Evolutionary conservation across 2,797 vertebrate species (phyloP).

Genomic region (Sternarchorhynchus goeldii): DNA sequence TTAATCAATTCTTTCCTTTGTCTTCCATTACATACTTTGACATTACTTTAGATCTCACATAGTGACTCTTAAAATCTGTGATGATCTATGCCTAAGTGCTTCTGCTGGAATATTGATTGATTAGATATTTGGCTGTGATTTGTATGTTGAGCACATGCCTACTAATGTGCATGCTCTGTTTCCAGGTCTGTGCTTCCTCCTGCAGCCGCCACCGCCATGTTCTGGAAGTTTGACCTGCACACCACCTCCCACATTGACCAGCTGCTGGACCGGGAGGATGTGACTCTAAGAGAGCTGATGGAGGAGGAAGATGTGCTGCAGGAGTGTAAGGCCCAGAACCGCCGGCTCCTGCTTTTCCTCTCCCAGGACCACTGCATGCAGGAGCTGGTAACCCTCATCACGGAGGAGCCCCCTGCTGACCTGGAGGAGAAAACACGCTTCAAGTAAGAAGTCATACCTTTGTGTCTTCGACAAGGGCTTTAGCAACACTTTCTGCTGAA

Average conservation of each 20-base stretch:
- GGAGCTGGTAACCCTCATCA: slow-evolving; percentile 92
- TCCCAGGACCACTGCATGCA: slow-evolving; percentile 93
- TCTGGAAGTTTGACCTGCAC: slow-evolving; percentile 99
- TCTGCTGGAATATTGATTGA: background rate
- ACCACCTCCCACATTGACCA: slow-evolving; percentile 97
- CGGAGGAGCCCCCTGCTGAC: slow-evolving; percentile 86
- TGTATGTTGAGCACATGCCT: background rate
- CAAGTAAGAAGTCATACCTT: slow-evolving; percentile 80
- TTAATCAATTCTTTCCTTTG: slow-evolving; percentile 35
- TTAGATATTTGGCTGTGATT: background rate
- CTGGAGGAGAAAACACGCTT: slow-evolving; percentile 96
- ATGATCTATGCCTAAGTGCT: too few relatives aligned
- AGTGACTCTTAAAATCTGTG: too few relatives aligned
- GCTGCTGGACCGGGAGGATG: slow-evolving; percentile 94
- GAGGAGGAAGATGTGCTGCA: slow-evolving; percentile 96
- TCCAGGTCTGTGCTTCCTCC: slow-evolving; percentile 73
- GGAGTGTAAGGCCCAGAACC: slow-evolving; percentile 98
- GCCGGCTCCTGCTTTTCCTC: slow-evolving; percentile 91
- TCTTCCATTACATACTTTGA: slow-evolving; percentile 11
- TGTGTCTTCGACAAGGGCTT: too few relatives aligned
- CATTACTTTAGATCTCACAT: too few relatives aligned
- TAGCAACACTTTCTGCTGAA: too few relatives aligned
- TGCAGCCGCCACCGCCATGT: slow-evolving; percentile 84
- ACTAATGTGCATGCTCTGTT: background rate
- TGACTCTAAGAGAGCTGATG: slow-evolving; percentile 92